A percentile compares a stretch with the other conserved stretches of the same genome.
These are phyloP conservation scores for Oryzias javanicus DNA, from an alignment of 2,113 vertebrate species.

Conservation along the genomic window DNA sequence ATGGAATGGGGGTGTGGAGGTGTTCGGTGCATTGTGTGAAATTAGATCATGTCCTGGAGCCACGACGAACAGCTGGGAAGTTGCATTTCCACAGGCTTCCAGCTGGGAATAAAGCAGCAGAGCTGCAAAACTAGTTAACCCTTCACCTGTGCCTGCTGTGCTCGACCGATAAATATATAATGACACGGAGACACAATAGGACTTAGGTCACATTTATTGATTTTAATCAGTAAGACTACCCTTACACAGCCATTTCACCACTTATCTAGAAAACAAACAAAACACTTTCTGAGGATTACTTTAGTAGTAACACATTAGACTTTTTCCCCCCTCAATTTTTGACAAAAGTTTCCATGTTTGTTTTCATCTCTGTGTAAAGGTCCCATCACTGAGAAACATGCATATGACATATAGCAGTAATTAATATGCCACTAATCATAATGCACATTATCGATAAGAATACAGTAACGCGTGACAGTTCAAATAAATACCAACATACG, in stretches of 20 bases:
- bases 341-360: slow-evolving; percentile 67
- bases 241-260: slow-evolving; percentile 84
- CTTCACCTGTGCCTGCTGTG: slow-evolving; percentile 24
- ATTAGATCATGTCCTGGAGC: slow-evolving; percentile 65
- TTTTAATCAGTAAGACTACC: slow-evolving; percentile 87
- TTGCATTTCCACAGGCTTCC: slow-evolving; percentile 40
- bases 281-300: slow-evolving; percentile 72
- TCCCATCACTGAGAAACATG: slow-evolving; percentile 92
- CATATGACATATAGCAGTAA: slow-evolving; percentile 90
- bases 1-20: slow-evolving; percentile 22
- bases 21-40: slow-evolving; percentile 65
- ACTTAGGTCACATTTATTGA: slow-evolving; percentile 87
- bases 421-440: slow-evolving; percentile 89
- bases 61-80: slow-evolving; percentile 66
- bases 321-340: slow-evolving; percentile 32
- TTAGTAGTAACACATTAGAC: slow-evolving; percentile 73
- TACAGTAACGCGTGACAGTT: slow-evolving; percentile 95
- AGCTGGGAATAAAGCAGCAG: slow-evolving; percentile 50
- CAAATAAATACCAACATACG: slow-evolving; percentile 98
- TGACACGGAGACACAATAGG: slow-evolving; percentile 36
- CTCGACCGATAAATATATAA: slow-evolving; percentile 32
- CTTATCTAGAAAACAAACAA: slow-evolving; percentile 76
- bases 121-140: slow-evolving; percentile 50
- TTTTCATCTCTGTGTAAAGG: slow-evolving; percentile 89
- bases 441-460: slow-evolving; percentile 92